These are phyloP conservation scores for Orchestia grillus DNA, from an alignment of 1,140 invertebrate species.

Conservation along the genomic window DNA sequence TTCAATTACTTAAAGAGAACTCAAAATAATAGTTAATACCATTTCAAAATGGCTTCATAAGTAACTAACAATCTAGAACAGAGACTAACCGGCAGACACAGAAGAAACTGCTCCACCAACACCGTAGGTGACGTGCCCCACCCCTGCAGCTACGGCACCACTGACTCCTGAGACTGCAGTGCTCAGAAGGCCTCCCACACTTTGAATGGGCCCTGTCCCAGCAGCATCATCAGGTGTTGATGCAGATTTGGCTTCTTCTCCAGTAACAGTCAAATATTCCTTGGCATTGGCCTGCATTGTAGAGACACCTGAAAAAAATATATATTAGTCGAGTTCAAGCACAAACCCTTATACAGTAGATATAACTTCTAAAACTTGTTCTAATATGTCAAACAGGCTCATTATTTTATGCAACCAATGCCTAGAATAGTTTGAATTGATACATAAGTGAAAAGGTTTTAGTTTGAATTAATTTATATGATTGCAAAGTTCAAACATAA, in stretches of 20 bases:
- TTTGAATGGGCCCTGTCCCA: background rate
- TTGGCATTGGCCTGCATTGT: background rate
- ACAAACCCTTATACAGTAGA: background rate
- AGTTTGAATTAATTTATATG: too few relatives aligned
- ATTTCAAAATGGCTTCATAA: too few relatives aligned
- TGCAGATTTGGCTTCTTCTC: background rate
- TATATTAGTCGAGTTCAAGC: background rate
- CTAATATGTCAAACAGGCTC: too few relatives aligned
- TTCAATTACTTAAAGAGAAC: background rate
- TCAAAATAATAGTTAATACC: background rate
- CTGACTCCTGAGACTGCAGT: background rate
- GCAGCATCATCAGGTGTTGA: background rate
- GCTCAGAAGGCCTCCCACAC: background rate
- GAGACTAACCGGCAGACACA: background rate
- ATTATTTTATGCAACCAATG: too few relatives aligned
- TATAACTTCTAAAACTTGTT: too few relatives aligned
- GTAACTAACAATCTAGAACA: background rate
- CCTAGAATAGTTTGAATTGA: too few relatives aligned
- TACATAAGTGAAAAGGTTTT: too few relatives aligned
- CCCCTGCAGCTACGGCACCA: background rate
- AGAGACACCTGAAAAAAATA: background rate
- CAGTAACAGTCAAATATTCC: background rate
- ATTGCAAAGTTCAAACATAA: too few relatives aligned
- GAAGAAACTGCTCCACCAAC: conserved; percentile 2
- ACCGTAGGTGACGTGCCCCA: background rate